Conservation (phyloP, 2,113 vertebrate species). For the Sinocyclocheilus maitianheensis region DNA sequence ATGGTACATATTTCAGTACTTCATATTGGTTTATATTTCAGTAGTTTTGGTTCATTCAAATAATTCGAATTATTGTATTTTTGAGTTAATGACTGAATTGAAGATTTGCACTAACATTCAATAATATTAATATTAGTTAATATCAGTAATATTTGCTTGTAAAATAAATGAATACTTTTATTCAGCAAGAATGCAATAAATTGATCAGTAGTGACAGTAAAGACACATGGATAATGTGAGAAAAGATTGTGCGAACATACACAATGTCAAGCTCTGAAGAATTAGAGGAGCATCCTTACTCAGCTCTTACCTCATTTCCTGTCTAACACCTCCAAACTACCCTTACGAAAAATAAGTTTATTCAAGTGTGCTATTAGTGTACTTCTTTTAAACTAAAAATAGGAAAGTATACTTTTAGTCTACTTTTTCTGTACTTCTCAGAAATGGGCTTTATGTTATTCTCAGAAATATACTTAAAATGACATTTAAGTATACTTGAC, state of each 20-base stretch:
- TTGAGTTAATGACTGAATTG: neutral
- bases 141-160: neutral
- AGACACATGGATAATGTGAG: neutral
- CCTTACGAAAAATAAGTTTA: too few relatives aligned
- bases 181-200: neutral
- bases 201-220: neutral
- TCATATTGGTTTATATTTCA: neutral
- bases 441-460: too few relatives aligned
- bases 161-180: neutral
- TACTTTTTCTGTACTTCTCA: too few relatives aligned
- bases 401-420: too few relatives aligned
- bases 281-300: neutral
- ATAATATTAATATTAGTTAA: neutral
- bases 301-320: slow-evolving; percentile 17
- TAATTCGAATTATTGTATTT: neutral
- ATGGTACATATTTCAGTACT: neutral
- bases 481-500: too few relatives aligned
- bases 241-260: neutral
- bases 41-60: neutral
- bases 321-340: neutral
- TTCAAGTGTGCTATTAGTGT: too few relatives aligned
- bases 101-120: neutral
- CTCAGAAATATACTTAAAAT: too few relatives aligned
- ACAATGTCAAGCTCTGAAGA: neutral
- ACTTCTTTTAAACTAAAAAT: too few relatives aligned